phyloP scores from a whole-genome alignment of 2,888 invertebrate genomes.

The Crioceris asparagi region DNA sequence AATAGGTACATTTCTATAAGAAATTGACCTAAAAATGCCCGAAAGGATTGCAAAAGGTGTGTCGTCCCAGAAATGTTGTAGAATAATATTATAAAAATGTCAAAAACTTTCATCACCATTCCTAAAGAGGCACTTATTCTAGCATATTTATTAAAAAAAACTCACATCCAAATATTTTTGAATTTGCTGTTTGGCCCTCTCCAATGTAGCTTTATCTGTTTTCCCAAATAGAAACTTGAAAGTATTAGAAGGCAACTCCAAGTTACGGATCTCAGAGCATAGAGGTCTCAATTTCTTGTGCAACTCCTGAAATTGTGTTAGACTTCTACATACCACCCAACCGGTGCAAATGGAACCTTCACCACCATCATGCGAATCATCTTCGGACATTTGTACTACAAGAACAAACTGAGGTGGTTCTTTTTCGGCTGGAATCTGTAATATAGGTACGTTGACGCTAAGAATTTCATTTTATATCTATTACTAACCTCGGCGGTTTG shows the following conservation, averaged over 20 bases:
- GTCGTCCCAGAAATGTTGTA: too few relatives aligned
- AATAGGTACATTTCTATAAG: too few relatives aligned
- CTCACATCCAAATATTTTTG: slow-evolving; percentile 79
- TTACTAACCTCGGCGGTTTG: slow-evolving; percentile 64
- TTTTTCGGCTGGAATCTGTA: slow-evolving; percentile 39
- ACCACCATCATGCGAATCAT: slow-evolving; percentile 41
- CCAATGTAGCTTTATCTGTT: slow-evolving; percentile 66
- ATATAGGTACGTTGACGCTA: not conserved
- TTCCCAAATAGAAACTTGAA: slow-evolving; percentile 76
- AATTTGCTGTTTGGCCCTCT: slow-evolving; percentile 71
- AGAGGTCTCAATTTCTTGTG: slow-evolving; percentile 76
- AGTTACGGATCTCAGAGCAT: slow-evolving; percentile 66
- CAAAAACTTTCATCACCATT: too few relatives aligned
- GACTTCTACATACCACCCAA: slow-evolving; percentile 54
- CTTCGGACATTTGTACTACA: slow-evolving; percentile 65
- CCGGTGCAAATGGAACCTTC: slow-evolving; percentile 50
- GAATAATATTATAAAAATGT: too few relatives aligned
- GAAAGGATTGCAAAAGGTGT: too few relatives aligned
- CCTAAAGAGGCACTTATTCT: not conserved
- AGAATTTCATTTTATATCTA: not conserved
- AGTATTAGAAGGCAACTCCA: slow-evolving; percentile 73
- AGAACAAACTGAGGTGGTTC: slow-evolving; percentile 60
- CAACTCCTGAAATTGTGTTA: slow-evolving; percentile 61
- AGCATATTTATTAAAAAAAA: slow-evolving; percentile 13
- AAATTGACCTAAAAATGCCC: too few relatives aligned